Base-by-base conservation (phyloP, 1,140 invertebrate species). In the Drosophila takahashii region DNA sequence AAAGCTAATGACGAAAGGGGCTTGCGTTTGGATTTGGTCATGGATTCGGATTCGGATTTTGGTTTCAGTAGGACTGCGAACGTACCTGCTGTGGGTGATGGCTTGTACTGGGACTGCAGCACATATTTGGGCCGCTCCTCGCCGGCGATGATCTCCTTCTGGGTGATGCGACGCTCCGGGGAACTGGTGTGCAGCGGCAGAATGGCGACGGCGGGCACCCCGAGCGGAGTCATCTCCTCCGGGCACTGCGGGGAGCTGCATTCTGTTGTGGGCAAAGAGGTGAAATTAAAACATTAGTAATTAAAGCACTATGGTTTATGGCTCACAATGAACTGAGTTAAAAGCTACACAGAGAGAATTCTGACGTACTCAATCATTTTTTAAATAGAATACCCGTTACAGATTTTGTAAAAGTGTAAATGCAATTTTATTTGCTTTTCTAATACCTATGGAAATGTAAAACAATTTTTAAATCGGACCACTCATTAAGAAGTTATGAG, bases 71-170 rank as follows among this genome's bases (percentile, higher is more conserved):
- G 34, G 37, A 5, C 11, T 8, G 27, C 4, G 22, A 6, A 16
- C 60, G 16, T 74, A 77, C 84, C 81, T 64, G 80, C 57, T 44
- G 79, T 74, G 50, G 90, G 56, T 34, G 79, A 66, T 62, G 84
- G 84, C 61, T 92, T 92, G 42, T 90, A 91, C 57, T 91, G 90
- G 3, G 90, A 89, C 60, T 90, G 86, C 2, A 91, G 78, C 9
- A 91, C 83, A 65, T 92, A 92, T 56, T 92, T 92, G 53, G 92
- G 92, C 48, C 91, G 74, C 76, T 92, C 92, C 77, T 92, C 92
- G 27, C 92, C 92, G 44, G 92, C 92, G 42, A 92, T 91, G 58
- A 92, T 92, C 83, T 92, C 92, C 70, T 92, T 92, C 64, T 92
- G 91, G 57, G 91, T 92, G 41, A 92, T 90, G 42, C 91, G 90